Evolutionary conservation across 1,140 invertebrate species (phyloP).

Genomic region (Leptonema lineaticorne): DNA sequence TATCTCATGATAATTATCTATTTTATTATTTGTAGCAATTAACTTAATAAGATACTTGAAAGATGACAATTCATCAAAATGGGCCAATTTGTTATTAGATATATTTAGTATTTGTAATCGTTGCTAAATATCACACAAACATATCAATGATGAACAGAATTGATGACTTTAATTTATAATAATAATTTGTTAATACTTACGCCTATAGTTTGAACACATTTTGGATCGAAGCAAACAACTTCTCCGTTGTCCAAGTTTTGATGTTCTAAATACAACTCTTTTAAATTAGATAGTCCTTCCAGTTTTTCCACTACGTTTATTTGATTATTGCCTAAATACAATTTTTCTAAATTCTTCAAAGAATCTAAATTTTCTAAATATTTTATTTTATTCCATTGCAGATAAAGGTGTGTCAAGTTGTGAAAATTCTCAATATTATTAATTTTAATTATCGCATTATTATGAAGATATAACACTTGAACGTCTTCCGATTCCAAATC

Average conservation of each 20-base stretch:
- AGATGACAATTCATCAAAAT: constrained; percentile 48
- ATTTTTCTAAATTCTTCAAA: constrained; percentile 61
- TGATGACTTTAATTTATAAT: constrained; percentile 4
- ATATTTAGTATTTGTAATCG: constrained; percentile 55
- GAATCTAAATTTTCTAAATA: constrained; percentile 64
- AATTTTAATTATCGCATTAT: constrained; percentile 62
- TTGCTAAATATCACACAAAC: constrained; percentile 45
- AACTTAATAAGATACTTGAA: constrained; percentile 51
- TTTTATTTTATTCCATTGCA: constrained; percentile 67
- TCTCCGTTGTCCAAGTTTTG: constrained; percentile 60
- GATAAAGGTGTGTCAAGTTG: constrained; percentile 66
- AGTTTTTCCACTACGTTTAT: constrained; percentile 70
- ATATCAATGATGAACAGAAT: not conserved
- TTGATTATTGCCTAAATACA: constrained; percentile 67
- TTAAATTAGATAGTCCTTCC: constrained; percentile 59
- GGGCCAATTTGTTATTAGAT: constrained; percentile 54
- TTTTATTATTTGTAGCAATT: constrained; percentile 54
- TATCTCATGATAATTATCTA: constrained; percentile 53
- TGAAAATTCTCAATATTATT: constrained; percentile 58
- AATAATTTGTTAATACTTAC: constrained; percentile 53
- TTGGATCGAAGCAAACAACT: constrained; percentile 67
- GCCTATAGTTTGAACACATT: constrained; percentile 58
- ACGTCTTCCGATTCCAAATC: constrained; percentile 55
- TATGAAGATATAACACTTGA: constrained; percentile 65
- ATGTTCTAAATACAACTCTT: constrained; percentile 67